phyloP scores from a whole-genome alignment of 2,797 vertebrate species.

The Cichlasoma orientale region DNA sequence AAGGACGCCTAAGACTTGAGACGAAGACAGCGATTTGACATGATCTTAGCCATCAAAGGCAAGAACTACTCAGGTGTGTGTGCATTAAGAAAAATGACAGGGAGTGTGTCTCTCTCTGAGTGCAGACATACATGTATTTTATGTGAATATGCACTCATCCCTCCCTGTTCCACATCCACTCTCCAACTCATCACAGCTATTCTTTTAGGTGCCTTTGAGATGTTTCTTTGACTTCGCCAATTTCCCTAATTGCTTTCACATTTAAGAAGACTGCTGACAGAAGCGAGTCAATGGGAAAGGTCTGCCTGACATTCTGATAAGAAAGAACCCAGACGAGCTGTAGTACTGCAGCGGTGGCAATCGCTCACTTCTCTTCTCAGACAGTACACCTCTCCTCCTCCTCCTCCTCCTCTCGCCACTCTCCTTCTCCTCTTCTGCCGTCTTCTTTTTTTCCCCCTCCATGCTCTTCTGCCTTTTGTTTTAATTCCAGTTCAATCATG shows the following conservation, averaged over 20 bases:
- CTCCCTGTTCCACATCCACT: conserved; percentile 22
- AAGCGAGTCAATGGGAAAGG: conserved; percentile 65
- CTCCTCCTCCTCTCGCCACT: conserved; percentile 13
- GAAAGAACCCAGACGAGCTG: conserved; percentile 58
- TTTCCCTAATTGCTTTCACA: conserved; percentile 79
- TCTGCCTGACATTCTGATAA: conserved; percentile 74
- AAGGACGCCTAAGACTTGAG: conserved; percentile 13
- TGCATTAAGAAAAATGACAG: conserved; percentile 14
- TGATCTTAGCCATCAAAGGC: conserved; percentile 27
- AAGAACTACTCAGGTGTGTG: neutral
- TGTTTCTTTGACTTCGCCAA: conserved; percentile 69
- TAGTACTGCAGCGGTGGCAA: conserved; percentile 50
- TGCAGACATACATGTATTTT: neutral
- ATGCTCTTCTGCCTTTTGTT: conserved; percentile 71
- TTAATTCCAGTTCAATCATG: conserved; percentile 74
- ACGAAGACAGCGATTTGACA: conserved; percentile 11
- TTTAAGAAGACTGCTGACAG: conserved; percentile 73
- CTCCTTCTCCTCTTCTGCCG: conserved; percentile 7
- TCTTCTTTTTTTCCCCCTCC: conserved; percentile 14
- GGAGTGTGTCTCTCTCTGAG: neutral
- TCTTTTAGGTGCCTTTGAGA: conserved; percentile 59
- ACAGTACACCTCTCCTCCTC: conserved; percentile 36
- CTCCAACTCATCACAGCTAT: conserved; percentile 37
- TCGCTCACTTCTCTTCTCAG: conserved; percentile 36
- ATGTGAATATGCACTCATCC: neutral